Evolutionary conservation across 2,113 vertebrate species (phyloP), one percentile per base, ranked within the genome.

Genomic region (Cettia cetti): DNA sequence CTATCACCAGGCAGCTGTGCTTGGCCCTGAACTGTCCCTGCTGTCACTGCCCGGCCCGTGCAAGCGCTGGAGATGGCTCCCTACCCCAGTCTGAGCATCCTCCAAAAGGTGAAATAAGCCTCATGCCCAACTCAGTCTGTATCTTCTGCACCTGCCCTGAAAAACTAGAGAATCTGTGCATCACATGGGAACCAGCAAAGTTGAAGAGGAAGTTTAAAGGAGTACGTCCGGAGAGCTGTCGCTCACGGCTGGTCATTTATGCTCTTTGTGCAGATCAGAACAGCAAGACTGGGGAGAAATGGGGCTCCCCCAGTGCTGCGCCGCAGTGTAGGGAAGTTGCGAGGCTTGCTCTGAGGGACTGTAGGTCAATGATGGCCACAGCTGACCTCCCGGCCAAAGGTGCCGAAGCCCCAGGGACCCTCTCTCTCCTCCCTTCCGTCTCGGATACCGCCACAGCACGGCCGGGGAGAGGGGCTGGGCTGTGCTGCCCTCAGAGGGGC

Each of bases 61-160:
- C 33, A 47, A 30, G 30, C 1, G 3, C 27, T 9, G 8, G 13
- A 42, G 11, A 15, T 0, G 0, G 20, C 31, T 87, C 60, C 31
- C 44, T 40, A n/a, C 8, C 59, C 40, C 31, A 39, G 44, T 19
- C 49, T 26, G 21, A 79, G 56, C 76, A 66, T 45, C 68, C 30
- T 70, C 44, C 0, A 0, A 49, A 69, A 63, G 30, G 47, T 13
- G 52, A 37, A 54, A 42, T 15, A 40, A 86, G n/a, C 3, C 10
- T 53, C 8, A 0, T 12, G 54, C 24, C 50, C 30, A 42, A 7
- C 42, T 42, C 22, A 6, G 47, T 9, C 45, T 3, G 1, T 4
- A 59, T 27, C n/a, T 26, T 40, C 24, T 1, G 0, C 44, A 47
- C 31, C 47, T 92, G 52, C 28, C 50, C 50, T 61, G 33, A 10